Conservation (phyloP, 2,888 invertebrate species). For the Punctoribates punctum region DNA sequence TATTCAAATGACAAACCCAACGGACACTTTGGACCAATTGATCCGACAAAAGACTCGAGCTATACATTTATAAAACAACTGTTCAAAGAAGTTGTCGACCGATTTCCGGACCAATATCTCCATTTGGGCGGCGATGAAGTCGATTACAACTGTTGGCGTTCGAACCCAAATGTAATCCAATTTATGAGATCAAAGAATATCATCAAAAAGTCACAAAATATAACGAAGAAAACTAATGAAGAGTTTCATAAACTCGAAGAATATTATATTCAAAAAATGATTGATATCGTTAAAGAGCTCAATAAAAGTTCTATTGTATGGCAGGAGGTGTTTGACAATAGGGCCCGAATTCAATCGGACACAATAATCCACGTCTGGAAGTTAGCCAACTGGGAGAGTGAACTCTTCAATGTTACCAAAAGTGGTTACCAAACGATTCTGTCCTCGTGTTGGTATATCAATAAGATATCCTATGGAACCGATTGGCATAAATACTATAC, state of each 20-base stretch:
- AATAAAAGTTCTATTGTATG: slow-evolving; percentile 59
- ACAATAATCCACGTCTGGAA: slow-evolving; percentile 83
- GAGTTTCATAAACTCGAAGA: slow-evolving; percentile 63
- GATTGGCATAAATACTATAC: slow-evolving; percentile 60
- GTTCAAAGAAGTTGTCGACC: slow-evolving; percentile 55
- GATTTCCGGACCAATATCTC: slow-evolving; percentile 76
- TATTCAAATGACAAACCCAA: slow-evolving; percentile 58
- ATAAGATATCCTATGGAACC: slow-evolving; percentile 61
- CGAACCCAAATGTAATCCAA: slow-evolving; percentile 63
- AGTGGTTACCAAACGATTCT: slow-evolving; percentile 63
- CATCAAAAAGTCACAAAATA: slow-evolving; percentile 54
- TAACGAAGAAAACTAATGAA: slow-evolving; percentile 52
- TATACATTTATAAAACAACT: slow-evolving; percentile 54
- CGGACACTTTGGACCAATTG: slow-evolving; percentile 66
- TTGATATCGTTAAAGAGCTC: slow-evolving; percentile 57
- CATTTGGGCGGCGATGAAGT: slow-evolving; percentile 94
- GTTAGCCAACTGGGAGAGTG: slow-evolving; percentile 55
- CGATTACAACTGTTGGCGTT: slow-evolving; percentile 73
- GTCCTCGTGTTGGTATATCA: slow-evolving; percentile 84
- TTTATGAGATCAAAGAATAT: slow-evolving; percentile 59
- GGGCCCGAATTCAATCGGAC: slow-evolving; percentile 56
- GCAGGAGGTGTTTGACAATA: slow-evolving; percentile 84
- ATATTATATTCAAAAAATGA: slow-evolving; percentile 63
- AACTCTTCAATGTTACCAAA: slow-evolving; percentile 59
- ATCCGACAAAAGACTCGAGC: slow-evolving; percentile 55